Percentiles rank a stretch among this genome's conserved stretches.
phyloP scores from a whole-genome alignment of 1,140 invertebrate genomes.

The Drosophila micromelanica region DNA sequence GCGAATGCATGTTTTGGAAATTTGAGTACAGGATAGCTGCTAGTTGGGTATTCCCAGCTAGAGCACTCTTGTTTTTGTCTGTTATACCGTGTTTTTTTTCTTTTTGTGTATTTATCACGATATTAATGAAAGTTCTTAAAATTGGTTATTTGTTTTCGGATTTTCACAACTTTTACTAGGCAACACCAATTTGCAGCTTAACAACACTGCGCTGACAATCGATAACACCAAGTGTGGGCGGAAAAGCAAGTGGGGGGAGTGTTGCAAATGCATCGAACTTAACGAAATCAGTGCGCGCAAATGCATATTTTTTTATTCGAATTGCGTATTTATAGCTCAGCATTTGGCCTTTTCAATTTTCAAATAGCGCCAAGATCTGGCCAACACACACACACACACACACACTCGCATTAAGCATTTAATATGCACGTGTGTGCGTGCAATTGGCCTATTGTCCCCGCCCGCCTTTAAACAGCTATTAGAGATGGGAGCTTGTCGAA shows the following conservation, averaged over 20 bases:
- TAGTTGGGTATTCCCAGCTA: not conserved
- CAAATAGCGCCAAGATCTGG: too few relatives aligned
- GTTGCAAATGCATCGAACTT: too few relatives aligned
- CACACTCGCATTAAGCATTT: not conserved
- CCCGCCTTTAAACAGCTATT: not conserved
- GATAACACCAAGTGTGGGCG: slow-evolving; percentile 3
- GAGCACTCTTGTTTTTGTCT: slow-evolving; percentile 2
- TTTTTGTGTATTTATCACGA: slow-evolving; percentile 6
- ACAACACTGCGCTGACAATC: slow-evolving; percentile 16
- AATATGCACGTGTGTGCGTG: not conserved
- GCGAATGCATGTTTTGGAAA: too few relatives aligned
- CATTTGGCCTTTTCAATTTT: too few relatives aligned
- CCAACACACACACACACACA: not conserved
- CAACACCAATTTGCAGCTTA: not conserved
- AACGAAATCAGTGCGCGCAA: too few relatives aligned
- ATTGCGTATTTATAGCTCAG: too few relatives aligned
- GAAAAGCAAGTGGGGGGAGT: too few relatives aligned
- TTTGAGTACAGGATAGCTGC: too few relatives aligned
- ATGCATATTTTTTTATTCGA: too few relatives aligned
- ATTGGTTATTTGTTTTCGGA: not conserved
- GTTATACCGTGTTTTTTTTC: slow-evolving; percentile 5
- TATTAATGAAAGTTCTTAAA: slow-evolving; percentile 59
- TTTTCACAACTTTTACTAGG: not conserved
- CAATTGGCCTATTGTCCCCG: not conserved
- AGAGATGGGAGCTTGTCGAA: not conserved